A percentile compares a stretch with the other conserved stretches of the same genome.
phyloP scores from a whole-genome alignment of 1,140 invertebrate genomes.

The Ectropis grisescens region DNA sequence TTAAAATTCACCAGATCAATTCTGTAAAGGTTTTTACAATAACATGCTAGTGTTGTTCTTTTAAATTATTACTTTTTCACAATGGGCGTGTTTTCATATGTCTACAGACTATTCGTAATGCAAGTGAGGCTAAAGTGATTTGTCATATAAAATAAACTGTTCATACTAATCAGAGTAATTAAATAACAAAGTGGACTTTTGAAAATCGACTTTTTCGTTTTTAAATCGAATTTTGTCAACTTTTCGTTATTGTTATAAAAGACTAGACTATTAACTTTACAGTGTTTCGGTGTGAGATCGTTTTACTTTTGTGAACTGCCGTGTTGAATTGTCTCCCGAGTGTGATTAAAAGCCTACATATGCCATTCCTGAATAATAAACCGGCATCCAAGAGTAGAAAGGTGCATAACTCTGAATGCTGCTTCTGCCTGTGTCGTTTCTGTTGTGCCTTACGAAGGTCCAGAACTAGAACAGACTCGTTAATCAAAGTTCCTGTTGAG shows the following conservation, averaged over 20 bases:
- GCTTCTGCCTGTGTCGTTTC: slow-evolving; percentile 36
- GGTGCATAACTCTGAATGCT: slow-evolving; percentile 39
- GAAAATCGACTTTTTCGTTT: background rate
- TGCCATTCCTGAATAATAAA: slow-evolving; percentile 39
- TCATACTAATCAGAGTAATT: no score
- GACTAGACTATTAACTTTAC: no score
- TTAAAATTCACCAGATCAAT: no score
- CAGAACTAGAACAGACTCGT: slow-evolving; percentile 37
- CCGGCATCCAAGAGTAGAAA: slow-evolving; percentile 34
- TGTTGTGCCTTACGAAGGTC: slow-evolving; percentile 39
- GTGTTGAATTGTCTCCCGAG: background rate
- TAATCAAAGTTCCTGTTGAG: slow-evolving; percentile 39
- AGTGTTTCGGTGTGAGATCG: no score
- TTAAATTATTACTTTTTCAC: slow-evolving; percentile 11
- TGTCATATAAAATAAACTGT: background rate
- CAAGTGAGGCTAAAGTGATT: slow-evolving; percentile 21
- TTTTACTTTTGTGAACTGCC: background rate
- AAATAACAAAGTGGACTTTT: no score
- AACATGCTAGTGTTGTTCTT: background rate
- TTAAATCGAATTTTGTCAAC: background rate
- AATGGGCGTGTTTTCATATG: slow-evolving; percentile 53
- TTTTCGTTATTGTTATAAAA: no score
- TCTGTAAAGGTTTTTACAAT: no score
- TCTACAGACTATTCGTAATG: slow-evolving; percentile 55
- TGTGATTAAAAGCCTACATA: slow-evolving; percentile 47